A percentile compares a stretch with the other conserved stretches of the same genome.
Conservation (phyloP, 1,140 invertebrate genomes). For the Pollicipes pollicipes region DNA sequence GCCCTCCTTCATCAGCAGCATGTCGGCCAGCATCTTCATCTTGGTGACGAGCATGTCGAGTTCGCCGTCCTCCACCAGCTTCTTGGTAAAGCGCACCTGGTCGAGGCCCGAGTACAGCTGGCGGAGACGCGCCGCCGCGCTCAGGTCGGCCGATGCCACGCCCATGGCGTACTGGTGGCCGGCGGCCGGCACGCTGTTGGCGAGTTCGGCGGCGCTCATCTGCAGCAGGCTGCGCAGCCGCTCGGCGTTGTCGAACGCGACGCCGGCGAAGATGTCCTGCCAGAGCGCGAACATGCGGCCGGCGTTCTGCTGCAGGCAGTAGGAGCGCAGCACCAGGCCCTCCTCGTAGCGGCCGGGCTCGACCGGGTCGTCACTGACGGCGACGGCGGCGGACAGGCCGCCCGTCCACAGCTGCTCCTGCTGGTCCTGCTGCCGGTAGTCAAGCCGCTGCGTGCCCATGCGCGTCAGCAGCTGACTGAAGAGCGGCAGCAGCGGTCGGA, state of each 20-base stretch:
- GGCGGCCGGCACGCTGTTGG: slow-evolving; percentile 52
- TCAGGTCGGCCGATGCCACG: slow-evolving; percentile 48
- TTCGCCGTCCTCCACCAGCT: slow-evolving; percentile 45
- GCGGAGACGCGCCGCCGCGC: slow-evolving; percentile 39
- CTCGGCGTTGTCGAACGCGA: slow-evolving; percentile 45
- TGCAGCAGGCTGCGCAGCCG: slow-evolving; percentile 64
- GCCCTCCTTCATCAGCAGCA: slow-evolving; percentile 20
- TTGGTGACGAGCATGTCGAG: slow-evolving; percentile 41
- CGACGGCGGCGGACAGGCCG: no score
- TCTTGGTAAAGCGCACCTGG: slow-evolving; percentile 59
- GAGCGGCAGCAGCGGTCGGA: no score
- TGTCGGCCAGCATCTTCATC: slow-evolving; percentile 33
- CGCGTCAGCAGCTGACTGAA: no score
- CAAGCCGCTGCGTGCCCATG: no score
- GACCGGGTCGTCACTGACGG: no score
- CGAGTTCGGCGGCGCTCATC: slow-evolving; percentile 54
- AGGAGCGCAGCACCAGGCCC: slow-evolving; percentile 52
- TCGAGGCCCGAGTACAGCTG: slow-evolving; percentile 57
- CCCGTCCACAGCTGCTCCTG: no score
- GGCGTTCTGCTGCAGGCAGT: slow-evolving; percentile 66
- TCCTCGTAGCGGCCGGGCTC: no score
- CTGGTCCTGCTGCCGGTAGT: no score
- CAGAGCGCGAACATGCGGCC: slow-evolving; percentile 64
- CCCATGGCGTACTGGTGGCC: slow-evolving; percentile 78
- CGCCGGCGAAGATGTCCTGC: slow-evolving; percentile 52